Evolutionary conservation across 2,797 vertebrate species (phyloP).

Genomic region (Megaceryle alcyon): DNA sequence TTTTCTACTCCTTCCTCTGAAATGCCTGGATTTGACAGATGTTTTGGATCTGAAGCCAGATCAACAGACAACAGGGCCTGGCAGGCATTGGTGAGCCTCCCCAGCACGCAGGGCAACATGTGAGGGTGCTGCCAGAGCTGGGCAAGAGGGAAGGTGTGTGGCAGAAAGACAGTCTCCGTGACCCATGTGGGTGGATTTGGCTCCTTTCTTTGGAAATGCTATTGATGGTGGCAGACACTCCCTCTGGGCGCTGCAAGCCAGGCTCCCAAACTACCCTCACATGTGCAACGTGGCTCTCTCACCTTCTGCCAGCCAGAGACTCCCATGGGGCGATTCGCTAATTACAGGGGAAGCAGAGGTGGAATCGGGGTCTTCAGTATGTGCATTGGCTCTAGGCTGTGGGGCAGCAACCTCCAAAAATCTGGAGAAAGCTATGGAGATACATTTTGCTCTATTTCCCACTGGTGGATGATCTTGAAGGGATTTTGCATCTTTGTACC

Average conservation of each 20-base stretch:
- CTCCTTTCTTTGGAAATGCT: slow-evolving; percentile 58
- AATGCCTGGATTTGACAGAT: not conserved
- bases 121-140: slow-evolving; percentile 21
- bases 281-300: not conserved
- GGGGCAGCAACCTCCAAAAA: not conserved
- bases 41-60: not conserved
- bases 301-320: not conserved
- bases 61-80: fast-evolving
- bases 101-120: not conserved
- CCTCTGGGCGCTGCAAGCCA: not conserved
- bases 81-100: not conserved
- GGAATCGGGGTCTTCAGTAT: not conserved
- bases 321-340: not conserved
- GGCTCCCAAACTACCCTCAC: slow-evolving; percentile 18
- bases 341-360: not conserved
- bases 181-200: slow-evolving; percentile 67
- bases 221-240: not conserved
- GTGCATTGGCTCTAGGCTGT: not conserved
- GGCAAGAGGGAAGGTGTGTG: not conserved
- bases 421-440: not conserved
- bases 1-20: not conserved
- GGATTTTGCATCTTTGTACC: not conserved
- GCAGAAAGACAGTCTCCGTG: slow-evolving; percentile 37
- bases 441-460: not conserved
- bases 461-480: not conserved